These are phyloP conservation scores for Gonatopus flavifemur DNA, from an alignment of 1,140 invertebrate species.

Conservation along the genomic window DNA sequence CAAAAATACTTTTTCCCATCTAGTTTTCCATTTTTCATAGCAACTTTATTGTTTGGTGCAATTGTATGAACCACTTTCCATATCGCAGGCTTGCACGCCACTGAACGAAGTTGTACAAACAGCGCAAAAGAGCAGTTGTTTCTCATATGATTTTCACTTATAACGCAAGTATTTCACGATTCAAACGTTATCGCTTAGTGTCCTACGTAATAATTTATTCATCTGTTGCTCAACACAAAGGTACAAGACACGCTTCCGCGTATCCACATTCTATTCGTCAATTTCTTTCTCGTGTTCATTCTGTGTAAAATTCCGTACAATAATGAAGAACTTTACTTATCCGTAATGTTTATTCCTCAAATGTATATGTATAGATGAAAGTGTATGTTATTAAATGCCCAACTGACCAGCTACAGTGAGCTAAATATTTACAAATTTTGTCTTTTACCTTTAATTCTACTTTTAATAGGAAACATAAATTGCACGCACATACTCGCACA, in stretches of 20 bases:
- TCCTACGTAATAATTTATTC: too few relatives aligned
- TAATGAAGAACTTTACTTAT: neutral
- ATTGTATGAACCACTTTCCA: slow-evolving; percentile 44
- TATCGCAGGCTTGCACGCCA: slow-evolving; percentile 48
- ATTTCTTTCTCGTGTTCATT: too few relatives aligned
- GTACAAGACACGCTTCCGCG: too few relatives aligned
- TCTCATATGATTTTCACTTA: slow-evolving; percentile 34
- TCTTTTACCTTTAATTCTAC: slow-evolving; percentile 28
- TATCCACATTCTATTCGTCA: too few relatives aligned
- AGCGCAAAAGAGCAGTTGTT: slow-evolving; percentile 39
- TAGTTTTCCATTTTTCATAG: slow-evolving; percentile 20
- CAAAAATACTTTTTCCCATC: slow-evolving; percentile 19
- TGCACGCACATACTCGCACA: slow-evolving; percentile 13
- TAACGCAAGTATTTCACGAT: slow-evolving; percentile 40
- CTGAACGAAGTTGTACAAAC: too few relatives aligned
- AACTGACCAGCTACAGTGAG: slow-evolving; percentile 46
- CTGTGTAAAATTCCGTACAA: too few relatives aligned
- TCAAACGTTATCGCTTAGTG: slow-evolving; percentile 41
- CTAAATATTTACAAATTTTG: slow-evolving; percentile 40
- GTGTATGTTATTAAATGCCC: slow-evolving; percentile 33
- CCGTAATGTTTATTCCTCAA: neutral
- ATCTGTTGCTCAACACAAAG: too few relatives aligned
- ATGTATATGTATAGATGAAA: neutral
- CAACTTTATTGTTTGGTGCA: slow-evolving; percentile 52
- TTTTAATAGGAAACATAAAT: slow-evolving; percentile 43